These are phyloP conservation scores for Rapana venosa DNA, from an alignment of 2,888 invertebrate species.

Conservation along the genomic window DNA sequence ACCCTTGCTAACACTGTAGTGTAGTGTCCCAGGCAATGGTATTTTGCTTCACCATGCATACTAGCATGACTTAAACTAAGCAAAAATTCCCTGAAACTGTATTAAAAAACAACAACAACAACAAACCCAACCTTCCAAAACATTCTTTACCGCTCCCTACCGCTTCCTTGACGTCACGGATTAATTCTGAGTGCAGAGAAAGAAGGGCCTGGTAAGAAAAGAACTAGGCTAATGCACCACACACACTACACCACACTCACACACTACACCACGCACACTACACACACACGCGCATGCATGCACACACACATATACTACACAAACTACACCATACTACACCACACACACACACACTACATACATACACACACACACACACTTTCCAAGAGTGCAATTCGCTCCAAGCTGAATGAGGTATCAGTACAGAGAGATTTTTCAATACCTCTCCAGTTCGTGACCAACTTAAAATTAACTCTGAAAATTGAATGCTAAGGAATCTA, in stretches of 20 bases:
- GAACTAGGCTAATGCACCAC: neutral
- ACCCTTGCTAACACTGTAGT: neutral
- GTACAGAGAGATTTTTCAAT: too few species aligned
- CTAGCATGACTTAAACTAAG: neutral
- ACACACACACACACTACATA: neutral
- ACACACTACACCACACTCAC: neutral
- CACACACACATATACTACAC: neutral
- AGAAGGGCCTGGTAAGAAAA: neutral
- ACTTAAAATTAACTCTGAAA: too few species aligned
- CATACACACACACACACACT: neutral
- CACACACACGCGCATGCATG: neutral
- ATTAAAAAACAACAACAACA: neutral
- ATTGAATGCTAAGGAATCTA: too few species aligned
- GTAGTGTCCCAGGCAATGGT: neutral
- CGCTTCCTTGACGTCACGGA: neutral
- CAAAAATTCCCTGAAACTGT: neutral
- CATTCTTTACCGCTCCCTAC: neutral
- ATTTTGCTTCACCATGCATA: neutral
- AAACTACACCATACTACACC: neutral
- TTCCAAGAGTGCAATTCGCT: too few species aligned
- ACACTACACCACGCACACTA: neutral
- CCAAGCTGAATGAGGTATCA: too few species aligned
- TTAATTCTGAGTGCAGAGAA: neutral
- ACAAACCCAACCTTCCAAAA: neutral
- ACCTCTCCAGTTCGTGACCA: too few species aligned